Percentiles rank a stretch among this genome's conserved stretches.
Evolutionary conservation across 2,113 vertebrate species (phyloP).

Genomic region (Atherinomorus stipes): DNA sequence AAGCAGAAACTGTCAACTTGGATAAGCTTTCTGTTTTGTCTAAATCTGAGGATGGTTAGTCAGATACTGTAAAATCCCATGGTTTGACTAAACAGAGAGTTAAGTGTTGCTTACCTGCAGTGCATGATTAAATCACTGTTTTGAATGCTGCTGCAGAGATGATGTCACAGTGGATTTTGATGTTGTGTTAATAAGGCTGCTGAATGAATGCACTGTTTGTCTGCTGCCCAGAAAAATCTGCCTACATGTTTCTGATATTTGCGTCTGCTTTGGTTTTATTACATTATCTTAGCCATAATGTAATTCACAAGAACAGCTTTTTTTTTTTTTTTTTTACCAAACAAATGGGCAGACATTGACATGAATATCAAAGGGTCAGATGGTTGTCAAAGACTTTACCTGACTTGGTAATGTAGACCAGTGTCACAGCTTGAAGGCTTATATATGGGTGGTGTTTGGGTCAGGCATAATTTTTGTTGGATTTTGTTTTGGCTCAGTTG

Average conservation of each 20-base stretch:
- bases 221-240: background rate
- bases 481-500: conserved; percentile 33
- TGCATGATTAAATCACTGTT: conserved; percentile 5
- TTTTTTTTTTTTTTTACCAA: too few species aligned
- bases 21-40: background rate
- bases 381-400: conserved; percentile 16
- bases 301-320: background rate
- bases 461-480: background rate
- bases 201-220: background rate
- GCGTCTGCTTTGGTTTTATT: conserved; percentile 15
- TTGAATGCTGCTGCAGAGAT: conserved; percentile 1
- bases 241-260: conserved; percentile 6
- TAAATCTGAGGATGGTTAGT: conserved; percentile 8
- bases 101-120: conserved; percentile 13
- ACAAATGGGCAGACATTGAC: too few species aligned
- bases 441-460: conserved; percentile 1
- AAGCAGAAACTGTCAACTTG: background rate
- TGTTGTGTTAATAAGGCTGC: conserved; percentile 12
- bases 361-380: conserved; percentile 1
- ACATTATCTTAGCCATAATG: conserved; percentile 6
- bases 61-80: conserved; percentile 2
- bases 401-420: background rate
- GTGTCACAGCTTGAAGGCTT: background rate
- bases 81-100: conserved; percentile 7
- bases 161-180: conserved; percentile 20